phyloP scores from a whole-genome alignment of 1,140 invertebrate genomes.

The Habropoda laboriosa region DNA sequence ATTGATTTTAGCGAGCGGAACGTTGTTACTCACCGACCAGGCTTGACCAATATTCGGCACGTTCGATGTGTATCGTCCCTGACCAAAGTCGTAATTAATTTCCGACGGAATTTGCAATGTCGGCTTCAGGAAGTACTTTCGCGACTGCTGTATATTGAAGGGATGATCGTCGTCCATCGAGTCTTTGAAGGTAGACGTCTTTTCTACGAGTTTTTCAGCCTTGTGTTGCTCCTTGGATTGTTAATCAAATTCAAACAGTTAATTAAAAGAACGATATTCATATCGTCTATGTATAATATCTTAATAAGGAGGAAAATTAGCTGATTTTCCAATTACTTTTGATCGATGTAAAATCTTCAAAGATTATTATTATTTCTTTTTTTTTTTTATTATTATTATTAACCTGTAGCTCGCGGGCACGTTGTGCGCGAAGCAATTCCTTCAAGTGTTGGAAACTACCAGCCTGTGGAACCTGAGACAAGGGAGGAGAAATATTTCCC shows the following conservation, averaged over 20 bases:
- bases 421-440: conserved; percentile 84
- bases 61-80: conserved; percentile 64
- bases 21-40: conserved; percentile 67
- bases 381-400: background rate
- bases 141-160: conserved; percentile 33
- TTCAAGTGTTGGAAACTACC: conserved; percentile 86
- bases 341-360: too few relatives aligned
- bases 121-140: conserved; percentile 51
- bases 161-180: conserved; percentile 73
- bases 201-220: conserved; percentile 84
- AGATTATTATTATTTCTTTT: too few relatives aligned
- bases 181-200: conserved; percentile 83
- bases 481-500: too few relatives aligned
- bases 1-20: background rate
- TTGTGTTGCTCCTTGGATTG: conserved; percentile 82
- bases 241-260: too few relatives aligned
- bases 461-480: conserved; percentile 80
- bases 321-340: background rate
- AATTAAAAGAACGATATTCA: too few relatives aligned
- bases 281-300: too few relatives aligned
- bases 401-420: conserved; percentile 85
- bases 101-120: conserved; percentile 58
- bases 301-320: too few relatives aligned
- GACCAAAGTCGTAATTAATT: conserved; percentile 62
- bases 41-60: conserved; percentile 60